Evolutionary conservation across 2,888 invertebrate species (phyloP).

Genomic region (Aleiodes testaceus): DNA sequence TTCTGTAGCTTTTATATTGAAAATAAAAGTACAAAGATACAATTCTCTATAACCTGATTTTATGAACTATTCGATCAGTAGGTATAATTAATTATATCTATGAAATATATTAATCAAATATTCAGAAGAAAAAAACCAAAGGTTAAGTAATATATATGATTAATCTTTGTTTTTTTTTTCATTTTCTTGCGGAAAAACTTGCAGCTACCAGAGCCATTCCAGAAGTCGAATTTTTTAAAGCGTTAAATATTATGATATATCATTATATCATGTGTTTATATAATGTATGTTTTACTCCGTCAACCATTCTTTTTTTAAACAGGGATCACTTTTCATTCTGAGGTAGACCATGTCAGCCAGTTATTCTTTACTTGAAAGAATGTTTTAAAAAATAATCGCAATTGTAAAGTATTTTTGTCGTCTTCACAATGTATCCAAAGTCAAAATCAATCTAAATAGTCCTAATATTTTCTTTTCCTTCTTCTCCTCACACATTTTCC

Average conservation of each 20-base stretch:
- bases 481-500: conserved; percentile 24
- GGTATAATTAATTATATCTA: conserved; percentile 41
- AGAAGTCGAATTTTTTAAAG: conserved; percentile 41
- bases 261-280: conserved; percentile 43
- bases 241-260: conserved; percentile 36
- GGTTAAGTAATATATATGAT: conserved; percentile 39
- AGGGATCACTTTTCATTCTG: conserved; percentile 67
- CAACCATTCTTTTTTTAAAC: conserved; percentile 54
- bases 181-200: conserved; percentile 44
- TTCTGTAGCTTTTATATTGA: conserved; percentile 11
- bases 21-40: conserved; percentile 29
- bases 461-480: neutral
- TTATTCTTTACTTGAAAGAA: conserved; percentile 52
- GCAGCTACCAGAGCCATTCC: conserved; percentile 57
- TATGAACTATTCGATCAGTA: conserved; percentile 25
- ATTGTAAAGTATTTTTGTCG: conserved; percentile 14
- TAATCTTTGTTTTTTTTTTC: conserved; percentile 24
- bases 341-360: conserved; percentile 67
- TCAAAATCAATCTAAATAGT: neutral
- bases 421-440: neutral
- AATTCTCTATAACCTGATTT: neutral
- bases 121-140: conserved; percentile 58
- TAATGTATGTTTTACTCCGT: conserved; percentile 49
- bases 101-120: conserved; percentile 60
- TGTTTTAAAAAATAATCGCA: neutral